Base-by-base conservation (phyloP, 2,888 invertebrate species). In the Notodonta ziczac region DNA sequence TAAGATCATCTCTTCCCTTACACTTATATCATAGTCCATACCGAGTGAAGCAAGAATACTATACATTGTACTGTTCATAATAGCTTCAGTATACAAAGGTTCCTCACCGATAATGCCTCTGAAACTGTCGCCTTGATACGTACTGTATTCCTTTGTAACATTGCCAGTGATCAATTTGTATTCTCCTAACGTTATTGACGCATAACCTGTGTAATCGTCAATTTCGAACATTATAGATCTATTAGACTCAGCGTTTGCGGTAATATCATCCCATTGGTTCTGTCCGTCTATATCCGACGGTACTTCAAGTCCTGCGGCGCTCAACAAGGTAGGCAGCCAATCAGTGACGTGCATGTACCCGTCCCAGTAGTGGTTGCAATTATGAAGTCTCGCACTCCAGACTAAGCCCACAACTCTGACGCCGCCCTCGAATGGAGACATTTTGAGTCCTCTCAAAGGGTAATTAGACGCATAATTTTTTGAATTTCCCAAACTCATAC, bases 351-450 rank as follows among this genome's bases (percentile, higher is more conserved):
- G 97, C 74, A 98, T 95, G 65, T 97, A 87, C 4, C 90, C 91
- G 50, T 86, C 85, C 89, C 89, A 93, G 51, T 83, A 69, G 74
- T 90, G 83, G 68, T 96, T 95, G 5, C 80, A 65, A 35, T 77
- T 80, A 53, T 79, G 78, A 61, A 89, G 72, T 35, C 72, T 74
- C 16, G 84, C 74, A 62, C 85, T 96, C 96, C 97, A 98, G 53
- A 98, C 84, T 16, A 96, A 94, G 0, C 96, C 97, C 0, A 95
- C 94, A 0, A 96, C 96, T 66, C 97, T 94, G 2, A 97, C 91
- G 0, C 96, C 98, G 6, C 98, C 98, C 87, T 98, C 98, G 91
- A 96, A 98, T 0, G 97, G 93, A 0, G 96, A 95, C 82, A 95
- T 94, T 88, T 98, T 98, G 79, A 80, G 70, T 52, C 97, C 97